Conservation (phyloP, 2,113 vertebrate genomes). For the Dicaeum eximium region DNA sequence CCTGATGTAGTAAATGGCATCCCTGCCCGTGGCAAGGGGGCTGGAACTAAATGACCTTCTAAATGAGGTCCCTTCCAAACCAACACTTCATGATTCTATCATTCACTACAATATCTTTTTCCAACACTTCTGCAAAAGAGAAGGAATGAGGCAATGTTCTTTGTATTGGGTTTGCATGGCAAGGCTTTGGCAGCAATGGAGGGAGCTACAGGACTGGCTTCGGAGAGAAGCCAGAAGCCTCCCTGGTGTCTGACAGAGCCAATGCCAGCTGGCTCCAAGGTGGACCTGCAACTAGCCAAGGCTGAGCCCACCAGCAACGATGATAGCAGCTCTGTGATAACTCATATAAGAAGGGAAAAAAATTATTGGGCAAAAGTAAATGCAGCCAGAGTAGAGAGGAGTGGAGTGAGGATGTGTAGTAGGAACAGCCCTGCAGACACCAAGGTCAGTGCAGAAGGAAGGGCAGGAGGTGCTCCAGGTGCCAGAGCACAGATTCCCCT, state of each 20-base stretch:
- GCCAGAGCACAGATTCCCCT: not conserved
- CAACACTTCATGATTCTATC: not conserved
- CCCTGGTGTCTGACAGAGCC: not conserved
- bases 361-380: not conserved
- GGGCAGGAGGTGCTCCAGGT: not conserved
- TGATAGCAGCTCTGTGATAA: not conserved
- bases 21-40: not conserved
- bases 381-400: not conserved
- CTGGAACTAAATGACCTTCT: not conserved
- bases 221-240: not conserved
- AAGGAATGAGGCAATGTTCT: not conserved
- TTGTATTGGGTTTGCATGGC: not conserved
- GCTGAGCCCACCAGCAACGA: fast-evolving
- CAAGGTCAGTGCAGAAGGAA: not conserved
- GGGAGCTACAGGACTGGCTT: not conserved
- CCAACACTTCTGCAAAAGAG: not conserved
- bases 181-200: not conserved
- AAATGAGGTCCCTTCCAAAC: not conserved
- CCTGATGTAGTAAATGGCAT: not conserved
- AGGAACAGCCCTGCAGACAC: not conserved
- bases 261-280: not conserved
- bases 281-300: not conserved
- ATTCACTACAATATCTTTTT: not conserved
- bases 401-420: not conserved
- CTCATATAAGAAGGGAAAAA: not conserved